phyloP scores from a whole-genome alignment of 2,888 invertebrate species.

The Drosophila conformis region DNA sequence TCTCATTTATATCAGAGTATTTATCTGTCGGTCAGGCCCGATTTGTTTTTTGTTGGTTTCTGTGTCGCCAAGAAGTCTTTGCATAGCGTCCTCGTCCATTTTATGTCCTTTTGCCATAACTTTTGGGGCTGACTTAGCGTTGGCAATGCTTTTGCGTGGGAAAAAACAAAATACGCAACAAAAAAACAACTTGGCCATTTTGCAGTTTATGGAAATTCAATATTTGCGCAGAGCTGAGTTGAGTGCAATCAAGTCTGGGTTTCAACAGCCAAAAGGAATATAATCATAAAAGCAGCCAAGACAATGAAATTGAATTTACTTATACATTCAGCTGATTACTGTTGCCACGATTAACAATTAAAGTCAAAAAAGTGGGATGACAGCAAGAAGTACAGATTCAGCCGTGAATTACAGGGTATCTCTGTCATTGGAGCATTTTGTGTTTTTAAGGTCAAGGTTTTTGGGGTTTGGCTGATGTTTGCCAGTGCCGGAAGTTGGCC shows the following conservation, averaged over 20 bases:
- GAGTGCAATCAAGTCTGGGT: slow-evolving; percentile 1
- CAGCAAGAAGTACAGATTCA: not conserved
- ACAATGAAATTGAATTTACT: not conserved
- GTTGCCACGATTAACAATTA: slow-evolving; percentile 33
- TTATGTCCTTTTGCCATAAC: slow-evolving; percentile 9
- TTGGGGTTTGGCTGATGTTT: not conserved
- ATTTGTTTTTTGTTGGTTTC: not conserved
- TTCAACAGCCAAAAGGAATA: not conserved
- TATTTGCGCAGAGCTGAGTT: slow-evolving; percentile 7
- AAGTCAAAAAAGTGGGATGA: not conserved
- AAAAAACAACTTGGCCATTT: slow-evolving; percentile 55
- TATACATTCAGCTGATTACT: slow-evolving; percentile 7
- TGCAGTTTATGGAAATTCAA: slow-evolving; percentile 59
- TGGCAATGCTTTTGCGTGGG: slow-evolving; percentile 30
- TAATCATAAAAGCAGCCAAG: not conserved
- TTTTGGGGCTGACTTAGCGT: slow-evolving; percentile 24
- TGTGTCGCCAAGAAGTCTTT: slow-evolving; percentile 15
- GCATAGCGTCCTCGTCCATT: not conserved
- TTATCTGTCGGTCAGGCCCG: not conserved
- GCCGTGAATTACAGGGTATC: not conserved
- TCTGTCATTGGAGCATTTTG: not conserved
- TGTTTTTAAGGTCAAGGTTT: slow-evolving; percentile 64
- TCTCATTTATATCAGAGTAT: not conserved
- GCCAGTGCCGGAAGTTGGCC: slow-evolving; percentile 32
- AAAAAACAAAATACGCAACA: slow-evolving; percentile 1